Evolutionary conservation across 2,888 invertebrate genomes (phyloP), one percentile per base, ranked within the genome.

Genomic region (Saturnia pavonia): DNA sequence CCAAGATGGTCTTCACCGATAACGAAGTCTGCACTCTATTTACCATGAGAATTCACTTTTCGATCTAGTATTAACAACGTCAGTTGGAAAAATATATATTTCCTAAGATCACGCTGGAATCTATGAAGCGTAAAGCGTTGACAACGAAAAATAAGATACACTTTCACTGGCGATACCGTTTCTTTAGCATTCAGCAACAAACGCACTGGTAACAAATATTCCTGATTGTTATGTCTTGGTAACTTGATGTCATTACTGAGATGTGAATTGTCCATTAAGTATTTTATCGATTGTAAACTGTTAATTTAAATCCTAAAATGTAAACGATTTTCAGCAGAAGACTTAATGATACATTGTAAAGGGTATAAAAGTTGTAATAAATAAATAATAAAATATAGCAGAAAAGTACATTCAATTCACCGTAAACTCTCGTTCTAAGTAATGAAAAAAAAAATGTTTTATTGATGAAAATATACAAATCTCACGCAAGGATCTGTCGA

Each of bases 101-200:
- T 27, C 34, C 6, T 63, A 63, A 63, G 63, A 34, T 63, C 27
- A 63, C 27, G 19, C 16, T 65, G 65, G 40, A n/a, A 7, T 40
- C 65, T 40, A n/a, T 40, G 40, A 11, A 65, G 65, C 65, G 65
- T 65, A 65, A 65, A 65, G n/a, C 65, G 65, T 40, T 1, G n/a
- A 65, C 34, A 40, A 65, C 22, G 34, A 65, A 40, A 60, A 40
- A 40, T 40, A 19, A 34, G n/a, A 65, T 40, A 43, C 74, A 70
- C 75, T 75, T 75, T 75, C 75, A 71, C 73, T 25, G 12, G 14
- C 27, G 27, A 60, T 27, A 60, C 40, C 22, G 65, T 69, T 40
- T 51, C 69, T 68, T 70, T 69, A 68, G 54, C 70, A 45, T 65
- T 69, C 51, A 65, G 69, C 70, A 1, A 11, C 19, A 40, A 65